A percentile compares a stretch with the other conserved stretches of the same genome.
These are phyloP conservation scores for Helicolenus hilgendorfi DNA, from an alignment of 2,797 vertebrate species.

Conservation along the genomic window DNA sequence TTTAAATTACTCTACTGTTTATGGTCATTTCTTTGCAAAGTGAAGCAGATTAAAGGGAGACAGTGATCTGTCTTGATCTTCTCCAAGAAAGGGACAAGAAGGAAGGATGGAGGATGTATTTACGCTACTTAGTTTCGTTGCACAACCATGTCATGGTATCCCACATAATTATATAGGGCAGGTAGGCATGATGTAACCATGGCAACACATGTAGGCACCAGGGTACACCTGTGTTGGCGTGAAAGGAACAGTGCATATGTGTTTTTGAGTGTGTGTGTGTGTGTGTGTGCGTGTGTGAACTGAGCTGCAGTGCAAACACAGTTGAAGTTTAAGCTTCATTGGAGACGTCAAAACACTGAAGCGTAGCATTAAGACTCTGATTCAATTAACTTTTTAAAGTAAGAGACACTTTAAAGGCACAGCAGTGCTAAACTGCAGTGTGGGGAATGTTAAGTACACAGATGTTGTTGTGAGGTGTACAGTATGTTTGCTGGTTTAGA, in stretches of 20 bases:
- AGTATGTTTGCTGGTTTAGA: background rate
- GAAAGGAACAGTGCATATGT: background rate
- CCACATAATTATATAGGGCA: conserved; percentile 77
- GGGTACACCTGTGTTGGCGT: conserved; percentile 72
- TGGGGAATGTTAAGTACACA: background rate
- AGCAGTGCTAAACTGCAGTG: conserved; percentile 10
- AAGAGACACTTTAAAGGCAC: conserved; percentile 35
- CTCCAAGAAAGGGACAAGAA: background rate
- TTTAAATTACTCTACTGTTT: background rate
- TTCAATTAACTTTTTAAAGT: conserved; percentile 76
- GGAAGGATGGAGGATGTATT: conserved; percentile 33
- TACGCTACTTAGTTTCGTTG: conserved; percentile 51
- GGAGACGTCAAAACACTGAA: conserved; percentile 73
- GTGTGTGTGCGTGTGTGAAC: conserved; percentile 4
- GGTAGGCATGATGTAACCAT: conserved; percentile 82
- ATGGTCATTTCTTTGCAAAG: background rate
- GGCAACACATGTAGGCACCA: conserved; percentile 73
- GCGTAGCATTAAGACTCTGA: conserved; percentile 55
- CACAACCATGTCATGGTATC: conserved; percentile 64
- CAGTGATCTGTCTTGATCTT: background rate
- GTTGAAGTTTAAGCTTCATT: conserved; percentile 63
- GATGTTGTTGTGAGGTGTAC: background rate
- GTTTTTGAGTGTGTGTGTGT: conserved; percentile 11
- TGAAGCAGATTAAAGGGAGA: background rate
- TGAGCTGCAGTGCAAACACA: conserved; percentile 40